These are phyloP conservation scores for Eupithecia tripunctaria DNA, from an alignment of 2,888 invertebrate genomes.

Conservation along the genomic window DNA sequence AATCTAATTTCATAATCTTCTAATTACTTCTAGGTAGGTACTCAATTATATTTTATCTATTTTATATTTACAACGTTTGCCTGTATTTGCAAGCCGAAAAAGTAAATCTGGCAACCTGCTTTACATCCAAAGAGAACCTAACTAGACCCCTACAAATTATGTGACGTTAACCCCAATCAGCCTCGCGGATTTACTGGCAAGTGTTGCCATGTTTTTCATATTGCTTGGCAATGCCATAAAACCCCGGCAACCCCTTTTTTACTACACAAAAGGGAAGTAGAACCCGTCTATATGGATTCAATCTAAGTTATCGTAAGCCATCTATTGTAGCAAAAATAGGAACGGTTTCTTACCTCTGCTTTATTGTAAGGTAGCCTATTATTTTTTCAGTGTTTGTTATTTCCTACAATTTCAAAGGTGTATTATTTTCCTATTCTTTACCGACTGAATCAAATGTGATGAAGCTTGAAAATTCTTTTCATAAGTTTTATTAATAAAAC, in stretches of 20 bases:
- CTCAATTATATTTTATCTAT: not conserved
- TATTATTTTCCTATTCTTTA: not conserved
- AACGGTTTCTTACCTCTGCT: slow-evolving; percentile 8
- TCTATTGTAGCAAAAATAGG: slow-evolving; percentile 18
- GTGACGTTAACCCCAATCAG: slow-evolving; percentile 49
- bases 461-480: not conserved
- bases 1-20: not conserved
- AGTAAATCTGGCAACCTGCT: slow-evolving; percentile 12
- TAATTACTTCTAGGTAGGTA: not conserved
- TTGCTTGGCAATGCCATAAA: slow-evolving; percentile 32
- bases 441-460: not conserved
- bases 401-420: not conserved
- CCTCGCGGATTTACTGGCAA: slow-evolving; percentile 44
- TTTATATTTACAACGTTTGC: too few species aligned
- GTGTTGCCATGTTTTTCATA: slow-evolving; percentile 38
- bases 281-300: slow-evolving; percentile 23
- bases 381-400: slow-evolving; percentile 3
- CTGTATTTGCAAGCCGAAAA: not conserved
- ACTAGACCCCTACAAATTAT: slow-evolving; percentile 46
- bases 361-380: slow-evolving; percentile 9
- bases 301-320: slow-evolving; percentile 29
- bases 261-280: slow-evolving; percentile 30
- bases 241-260: slow-evolving; percentile 33
- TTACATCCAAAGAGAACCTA: slow-evolving; percentile 8
- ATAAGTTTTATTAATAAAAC: not conserved